Evolutionary conservation across 1,140 invertebrate species (phyloP).

Genomic region (Agrypnia vestita): DNA sequence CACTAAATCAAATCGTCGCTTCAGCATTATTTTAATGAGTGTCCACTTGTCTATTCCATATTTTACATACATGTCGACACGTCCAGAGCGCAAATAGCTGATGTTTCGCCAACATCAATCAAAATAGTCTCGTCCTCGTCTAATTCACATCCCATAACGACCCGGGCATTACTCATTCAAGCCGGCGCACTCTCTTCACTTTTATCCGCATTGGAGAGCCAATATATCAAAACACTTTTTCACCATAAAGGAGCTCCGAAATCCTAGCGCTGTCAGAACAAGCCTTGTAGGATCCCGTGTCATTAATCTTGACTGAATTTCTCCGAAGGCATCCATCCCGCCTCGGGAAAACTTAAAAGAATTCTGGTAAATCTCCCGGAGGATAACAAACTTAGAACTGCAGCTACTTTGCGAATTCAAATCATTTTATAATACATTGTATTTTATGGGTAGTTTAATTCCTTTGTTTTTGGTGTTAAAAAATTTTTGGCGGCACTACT

Average conservation of each 20-base stretch:
- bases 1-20: no score
- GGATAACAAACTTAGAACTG: no score
- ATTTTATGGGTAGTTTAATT: no score
- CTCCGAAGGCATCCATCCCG: conserved; percentile 42
- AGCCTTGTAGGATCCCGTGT: conserved; percentile 46
- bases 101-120: neutral
- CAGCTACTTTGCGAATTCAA: no score
- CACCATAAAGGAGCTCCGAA: conserved; percentile 36
- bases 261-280: conserved; percentile 49
- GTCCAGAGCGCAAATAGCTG: neutral
- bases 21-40: no score
- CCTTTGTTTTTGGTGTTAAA: no score
- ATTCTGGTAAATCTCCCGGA: conserved; percentile 5
- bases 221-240: conserved; percentile 49
- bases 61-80: neutral
- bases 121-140: neutral
- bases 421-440: no score
- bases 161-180: conserved; percentile 20
- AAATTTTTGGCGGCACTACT: no score
- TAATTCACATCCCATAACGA: conserved; percentile 22
- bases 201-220: conserved; percentile 43
- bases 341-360: conserved; percentile 42
- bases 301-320: conserved; percentile 58
- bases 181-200: conserved; percentile 22
- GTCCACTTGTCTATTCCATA: neutral